Base-by-base conservation (phyloP, 2,797 vertebrate species). In the Ispidina picta region DNA sequence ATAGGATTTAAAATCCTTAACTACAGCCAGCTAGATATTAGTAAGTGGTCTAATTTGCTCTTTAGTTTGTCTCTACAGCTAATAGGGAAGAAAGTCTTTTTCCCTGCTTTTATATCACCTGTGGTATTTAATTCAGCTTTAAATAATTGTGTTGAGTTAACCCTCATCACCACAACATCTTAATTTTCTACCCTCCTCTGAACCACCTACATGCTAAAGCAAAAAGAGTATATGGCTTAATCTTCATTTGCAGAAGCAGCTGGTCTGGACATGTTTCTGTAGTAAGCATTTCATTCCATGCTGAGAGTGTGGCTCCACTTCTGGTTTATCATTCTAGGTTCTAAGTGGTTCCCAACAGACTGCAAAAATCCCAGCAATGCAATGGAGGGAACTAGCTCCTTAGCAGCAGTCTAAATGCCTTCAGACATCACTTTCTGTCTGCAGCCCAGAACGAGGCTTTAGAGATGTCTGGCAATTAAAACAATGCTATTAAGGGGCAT, bases 401-500 rank as follows among this genome's bases (percentile, higher is more conserved):
- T 71, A 89, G 73, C 29, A 88, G n/a, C 33, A 46, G 37, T 76
- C 63, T 86, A 92, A 93, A 78, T 60, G 37, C 60, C 56, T 88
- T 87, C 64, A 79, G 71, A 82, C 1, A 3, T 64, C 91, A 88
- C 56, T 31, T 89, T 86, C 73, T 4, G 2, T 91, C 77, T 64
- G 52, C 44, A 84, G 41, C 56, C 29, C 52, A 79, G 87, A 52
- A 79, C 2, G 23, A 66, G 49, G 28, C 60, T 94, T 89, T 58
- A 54, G 64, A 92, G 85, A 78, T 59, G 87, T 89, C 76, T 90
- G 48, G 80, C 74, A 95, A 89, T 89, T 93, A 94, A 88, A 94
- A 70, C 85, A 89, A 19, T 60, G 52, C 63, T 51, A 8, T 89
- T 94, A 88, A 75, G 48, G 58, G 56, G 26, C 37, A 66, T 39